Evolutionary conservation across 2,113 vertebrate species (phyloP), one percentile per base, ranked within the genome.

Genomic region (Brachyhypopomus gauderio): DNA sequence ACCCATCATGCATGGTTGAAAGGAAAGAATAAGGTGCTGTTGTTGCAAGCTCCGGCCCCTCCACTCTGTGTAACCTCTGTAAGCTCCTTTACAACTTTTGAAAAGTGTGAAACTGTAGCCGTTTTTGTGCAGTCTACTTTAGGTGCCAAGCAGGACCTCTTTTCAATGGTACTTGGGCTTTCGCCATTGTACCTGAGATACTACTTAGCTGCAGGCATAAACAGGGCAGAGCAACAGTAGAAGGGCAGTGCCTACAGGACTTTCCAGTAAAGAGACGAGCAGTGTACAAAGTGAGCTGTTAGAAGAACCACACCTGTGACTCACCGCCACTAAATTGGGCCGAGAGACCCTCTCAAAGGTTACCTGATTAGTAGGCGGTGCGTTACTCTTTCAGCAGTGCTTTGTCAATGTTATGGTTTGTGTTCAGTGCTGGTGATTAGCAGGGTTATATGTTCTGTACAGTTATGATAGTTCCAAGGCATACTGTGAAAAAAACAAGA

Each of bases 21-120:
- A 19, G 25, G 66, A 41, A 7, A 22, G 36, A 70, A 70, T 22
- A 41, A 5, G 7, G 66, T 20, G 34, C 17, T 38, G 2, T 23
- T n/a, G 19, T 38, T 56, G 63, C 52, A 70, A 78, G 48, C 52
- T n/a, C n/a, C 19, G n/a, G 6, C 58, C 52, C 76, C 23, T 59
- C 72, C 78, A 81, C 80, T 75, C 19, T 52, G 52, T 66, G 23
- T 75, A 79, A 52, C 48, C 69, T 84, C 52, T 72, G 58, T n/a
- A 20, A 55, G 80, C 71, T 87, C 82, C 73, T 85, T 78, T 75
- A 85, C 81, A 52, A 84, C 83, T 78, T 81, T 85, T 71, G 80
- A 77, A 72, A 77, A 30, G 63, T 20, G 55, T 88, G 90, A 91
- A 89, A 90, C 88, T 77, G 83, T 86, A 90, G 56, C 84, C 71